A percentile compares a stretch with the other conserved stretches of the same genome.
These are phyloP conservation scores for Champsocephalus esox DNA, from an alignment of 2,797 vertebrate genomes.

Conservation along the genomic window DNA sequence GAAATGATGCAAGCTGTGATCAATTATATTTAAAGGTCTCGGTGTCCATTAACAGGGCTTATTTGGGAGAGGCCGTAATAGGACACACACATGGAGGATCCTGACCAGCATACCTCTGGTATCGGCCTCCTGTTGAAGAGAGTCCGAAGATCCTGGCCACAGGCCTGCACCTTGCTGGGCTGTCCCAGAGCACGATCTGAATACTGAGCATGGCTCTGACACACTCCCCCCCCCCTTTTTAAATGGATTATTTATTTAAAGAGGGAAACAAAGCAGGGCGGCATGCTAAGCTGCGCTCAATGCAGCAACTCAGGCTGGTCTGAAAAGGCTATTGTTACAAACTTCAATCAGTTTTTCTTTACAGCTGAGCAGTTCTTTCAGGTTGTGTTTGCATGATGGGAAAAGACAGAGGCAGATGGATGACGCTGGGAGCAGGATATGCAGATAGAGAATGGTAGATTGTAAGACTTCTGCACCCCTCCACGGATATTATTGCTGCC, in stretches of 20 bases:
- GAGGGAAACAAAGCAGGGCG: conserved; percentile 71
- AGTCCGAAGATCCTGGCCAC: conserved; percentile 70
- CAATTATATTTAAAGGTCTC: conserved; percentile 65
- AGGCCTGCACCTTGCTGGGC: conserved; percentile 72
- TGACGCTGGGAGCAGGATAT: conserved; percentile 57
- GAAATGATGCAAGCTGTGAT: conserved; percentile 59
- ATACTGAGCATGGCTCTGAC: conserved; percentile 74
- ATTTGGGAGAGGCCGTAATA: conserved; percentile 54
- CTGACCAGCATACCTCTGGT: conserved; percentile 58
- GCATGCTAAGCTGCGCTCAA: conserved; percentile 70
- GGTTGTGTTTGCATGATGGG: conserved; percentile 32
- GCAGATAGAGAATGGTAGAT: conserved; percentile 63
- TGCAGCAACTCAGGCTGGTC: conserved; percentile 56
- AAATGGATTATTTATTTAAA: conserved; percentile 79
- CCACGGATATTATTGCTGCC: conserved; percentile 59
- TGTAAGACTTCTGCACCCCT: conserved; percentile 47
- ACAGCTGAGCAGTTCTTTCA: conserved; percentile 52
- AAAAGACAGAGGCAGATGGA: conserved; percentile 52
- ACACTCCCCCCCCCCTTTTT: conserved; percentile 30
- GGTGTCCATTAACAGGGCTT: conserved; percentile 63
- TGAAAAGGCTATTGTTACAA: conserved; percentile 75
- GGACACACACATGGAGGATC: conserved; percentile 61
- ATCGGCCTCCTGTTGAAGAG: conserved; percentile 44
- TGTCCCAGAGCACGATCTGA: conserved; percentile 70
- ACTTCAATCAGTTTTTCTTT: conserved; percentile 58